Evolutionary conservation across 1,140 invertebrate species (phyloP).

Genomic region (Drosophila sturtevanti): DNA sequence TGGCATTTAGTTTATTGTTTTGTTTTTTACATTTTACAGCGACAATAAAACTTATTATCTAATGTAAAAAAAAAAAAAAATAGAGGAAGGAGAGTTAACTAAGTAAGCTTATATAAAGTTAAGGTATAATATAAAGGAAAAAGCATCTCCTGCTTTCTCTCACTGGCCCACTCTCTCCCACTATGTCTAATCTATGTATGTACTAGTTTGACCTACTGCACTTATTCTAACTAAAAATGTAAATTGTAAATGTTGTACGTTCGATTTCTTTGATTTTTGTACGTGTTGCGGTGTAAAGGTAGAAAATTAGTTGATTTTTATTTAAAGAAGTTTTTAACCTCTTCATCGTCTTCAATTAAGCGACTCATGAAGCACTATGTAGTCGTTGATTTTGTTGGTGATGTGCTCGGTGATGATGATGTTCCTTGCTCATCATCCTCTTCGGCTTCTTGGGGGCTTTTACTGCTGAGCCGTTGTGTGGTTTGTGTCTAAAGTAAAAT

Average conservation of each 20-base stretch:
- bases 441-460: conserved; percentile 27
- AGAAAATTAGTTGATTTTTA: conserved; percentile 32
- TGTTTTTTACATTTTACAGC: conserved; percentile 14
- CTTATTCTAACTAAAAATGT: conserved; percentile 41
- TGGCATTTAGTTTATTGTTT: conserved; percentile 45
- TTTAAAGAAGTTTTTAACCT: conserved; percentile 71
- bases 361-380: not conserved
- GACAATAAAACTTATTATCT: conserved; percentile 18
- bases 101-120: not conserved
- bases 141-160: not conserved
- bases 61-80: conserved; percentile 4
- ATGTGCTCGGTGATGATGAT: not conserved
- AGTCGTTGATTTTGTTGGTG: conserved; percentile 3
- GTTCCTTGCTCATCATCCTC: conserved; percentile 21
- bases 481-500: conserved; percentile 43
- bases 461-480: conserved; percentile 19
- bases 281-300: conserved; percentile 5
- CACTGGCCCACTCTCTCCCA: not conserved
- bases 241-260: conserved; percentile 42
- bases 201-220: conserved; percentile 57
- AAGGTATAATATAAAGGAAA: not conserved
- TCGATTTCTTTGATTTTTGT: conserved; percentile 65
- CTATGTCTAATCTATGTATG: conserved; percentile 35
- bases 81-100: not conserved
- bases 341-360: conserved; percentile 8